phyloP scores from a whole-genome alignment of 2,888 invertebrate species.

The Leptogaster cylindrica region DNA sequence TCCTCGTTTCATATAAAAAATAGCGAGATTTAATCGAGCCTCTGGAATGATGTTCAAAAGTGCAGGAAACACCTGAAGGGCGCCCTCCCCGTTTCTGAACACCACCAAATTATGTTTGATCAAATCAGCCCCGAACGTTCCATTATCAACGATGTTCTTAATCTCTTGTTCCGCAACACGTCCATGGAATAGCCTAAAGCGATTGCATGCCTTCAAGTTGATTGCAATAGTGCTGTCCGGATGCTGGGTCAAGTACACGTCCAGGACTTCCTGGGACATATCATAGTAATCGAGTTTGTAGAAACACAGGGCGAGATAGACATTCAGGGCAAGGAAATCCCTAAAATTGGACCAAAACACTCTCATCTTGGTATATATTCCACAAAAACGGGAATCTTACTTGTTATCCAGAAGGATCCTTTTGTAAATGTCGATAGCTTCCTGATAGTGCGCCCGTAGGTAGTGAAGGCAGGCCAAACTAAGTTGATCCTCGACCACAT shows the following conservation, averaged over 20 bases:
- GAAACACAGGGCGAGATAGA: slow-evolving; percentile 96
- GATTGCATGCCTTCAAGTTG: slow-evolving; percentile 83
- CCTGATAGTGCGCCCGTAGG: slow-evolving; percentile 94
- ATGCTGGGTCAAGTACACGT: slow-evolving; percentile 88
- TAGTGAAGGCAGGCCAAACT: slow-evolving; percentile 96
- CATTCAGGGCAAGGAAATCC: slow-evolving; percentile 90
- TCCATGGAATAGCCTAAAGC: slow-evolving; percentile 87
- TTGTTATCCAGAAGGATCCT: slow-evolving; percentile 88
- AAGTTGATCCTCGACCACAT: slow-evolving; percentile 92
- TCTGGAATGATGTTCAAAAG: slow-evolving; percentile 96
- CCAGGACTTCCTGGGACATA: slow-evolving; percentile 96
- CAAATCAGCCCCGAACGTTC: slow-evolving; percentile 86
- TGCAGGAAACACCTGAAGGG: slow-evolving; percentile 86
- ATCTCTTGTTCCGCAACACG: slow-evolving; percentile 93
- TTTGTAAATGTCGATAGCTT: slow-evolving; percentile 98
- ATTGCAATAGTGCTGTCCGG: slow-evolving; percentile 94
- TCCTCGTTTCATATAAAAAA: slow-evolving; percentile 88
- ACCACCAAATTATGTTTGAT: slow-evolving; percentile 95
- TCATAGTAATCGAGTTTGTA: slow-evolving; percentile 99
- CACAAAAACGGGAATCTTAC: slow-evolving; percentile 62
- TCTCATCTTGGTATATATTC: no score
- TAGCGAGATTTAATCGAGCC: slow-evolving; percentile 93
- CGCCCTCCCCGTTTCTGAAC: slow-evolving; percentile 91
- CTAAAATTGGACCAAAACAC: slow-evolving; percentile 68
- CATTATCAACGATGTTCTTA: slow-evolving; percentile 78